Percentiles rank a stretch among this genome's conserved stretches.
Conservation (phyloP, 1,140 invertebrate genomes). For the Stegodyphus mimosarum region DNA sequence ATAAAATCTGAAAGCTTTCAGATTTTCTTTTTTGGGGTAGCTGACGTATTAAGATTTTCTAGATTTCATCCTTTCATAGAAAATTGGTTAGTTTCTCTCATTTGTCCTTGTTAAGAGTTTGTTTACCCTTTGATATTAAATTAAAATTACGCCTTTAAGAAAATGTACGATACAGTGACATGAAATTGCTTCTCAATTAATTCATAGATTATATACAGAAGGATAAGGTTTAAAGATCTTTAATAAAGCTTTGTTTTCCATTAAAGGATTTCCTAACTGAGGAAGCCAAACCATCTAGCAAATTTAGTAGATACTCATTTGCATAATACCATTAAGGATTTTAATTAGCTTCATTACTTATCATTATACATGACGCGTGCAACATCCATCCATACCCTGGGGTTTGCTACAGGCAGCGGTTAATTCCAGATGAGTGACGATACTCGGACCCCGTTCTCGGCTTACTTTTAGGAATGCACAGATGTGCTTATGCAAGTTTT, state of each 20-base stretch:
- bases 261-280: background rate
- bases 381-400: background rate
- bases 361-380: background rate
- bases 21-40: too few relatives aligned
- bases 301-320: background rate
- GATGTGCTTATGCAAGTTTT: background rate
- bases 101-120: too few relatives aligned
- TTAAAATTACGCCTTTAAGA: too few relatives aligned
- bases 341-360: background rate
- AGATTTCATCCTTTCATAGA: too few relatives aligned
- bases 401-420: background rate
- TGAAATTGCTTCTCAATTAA: too few relatives aligned
- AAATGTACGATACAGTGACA: too few relatives aligned
- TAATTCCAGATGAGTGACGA: background rate
- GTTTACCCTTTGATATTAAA: too few relatives aligned
- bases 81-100: too few relatives aligned
- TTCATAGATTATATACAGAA: too few relatives aligned
- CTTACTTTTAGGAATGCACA: background rate
- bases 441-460: background rate
- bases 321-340: background rate
- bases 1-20: too few relatives aligned
- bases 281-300: background rate
- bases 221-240: too few relatives aligned
- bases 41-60: too few relatives aligned
- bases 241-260: slow-evolving; percentile 3